phyloP scores from a whole-genome alignment of 1,140 invertebrate species.

The Plectus sambesii region DNA sequence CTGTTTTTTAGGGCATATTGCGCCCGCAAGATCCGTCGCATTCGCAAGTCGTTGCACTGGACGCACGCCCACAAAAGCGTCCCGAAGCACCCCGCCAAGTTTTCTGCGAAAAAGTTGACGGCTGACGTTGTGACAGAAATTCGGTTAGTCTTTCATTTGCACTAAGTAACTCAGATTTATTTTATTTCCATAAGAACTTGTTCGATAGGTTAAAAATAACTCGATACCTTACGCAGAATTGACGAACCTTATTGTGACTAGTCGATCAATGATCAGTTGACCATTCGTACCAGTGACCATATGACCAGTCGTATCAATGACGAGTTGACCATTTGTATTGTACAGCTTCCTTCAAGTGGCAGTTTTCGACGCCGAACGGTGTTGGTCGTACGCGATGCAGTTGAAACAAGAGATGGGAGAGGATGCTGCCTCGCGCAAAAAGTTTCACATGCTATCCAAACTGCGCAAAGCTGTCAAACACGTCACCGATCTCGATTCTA shows the following conservation, averaged over 20 bases:
- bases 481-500: slow-evolving; percentile 16
- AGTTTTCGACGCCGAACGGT: slow-evolving; percentile 73
- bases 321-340: slow-evolving; percentile 16
- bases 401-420: slow-evolving; percentile 75
- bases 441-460: slow-evolving; percentile 73
- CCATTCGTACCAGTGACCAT: too few relatives aligned
- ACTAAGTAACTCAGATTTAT: slow-evolving; percentile 3
- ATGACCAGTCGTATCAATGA: too few relatives aligned
- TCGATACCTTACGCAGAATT: too few relatives aligned
- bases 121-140: slow-evolving; percentile 68
- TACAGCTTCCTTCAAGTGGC: slow-evolving; percentile 57
- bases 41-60: slow-evolving; percentile 81
- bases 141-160: slow-evolving; percentile 48
- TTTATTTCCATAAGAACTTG: slow-evolving; percentile 20
- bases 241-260: too few relatives aligned
- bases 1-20: slow-evolving; percentile 73
- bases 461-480: slow-evolving; percentile 67
- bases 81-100: slow-evolving; percentile 66
- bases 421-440: slow-evolving; percentile 73
- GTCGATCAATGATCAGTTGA: too few relatives aligned
- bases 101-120: slow-evolving; percentile 74
- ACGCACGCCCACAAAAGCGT: slow-evolving; percentile 55
- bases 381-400: slow-evolving; percentile 95
- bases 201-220: too few relatives aligned
- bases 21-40: slow-evolving; percentile 67